Evolutionary conservation across 2,888 invertebrate genomes (phyloP).

Genomic region (Lycaena phlaeas): DNA sequence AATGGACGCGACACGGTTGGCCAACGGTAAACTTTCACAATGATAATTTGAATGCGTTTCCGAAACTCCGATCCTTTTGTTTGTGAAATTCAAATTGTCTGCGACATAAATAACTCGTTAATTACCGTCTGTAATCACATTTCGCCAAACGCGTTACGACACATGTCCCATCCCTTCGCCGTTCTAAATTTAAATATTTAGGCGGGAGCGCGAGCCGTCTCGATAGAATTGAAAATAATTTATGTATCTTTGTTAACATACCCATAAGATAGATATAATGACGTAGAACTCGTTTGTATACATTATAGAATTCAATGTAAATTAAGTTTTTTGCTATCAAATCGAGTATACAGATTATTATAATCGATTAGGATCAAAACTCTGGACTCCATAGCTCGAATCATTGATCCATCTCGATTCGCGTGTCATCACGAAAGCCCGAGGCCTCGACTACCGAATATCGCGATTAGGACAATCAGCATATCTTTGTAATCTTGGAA

Average conservation of each 20-base stretch:
- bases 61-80: conserved; percentile 31
- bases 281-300: not conserved
- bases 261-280: conserved; percentile 15
- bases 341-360: too few species aligned
- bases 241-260: conserved; percentile 43
- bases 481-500: not conserved
- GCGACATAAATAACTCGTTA: conserved; percentile 65
- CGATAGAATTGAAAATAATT: conserved; percentile 59
- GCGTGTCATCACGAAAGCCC: conserved; percentile 5
- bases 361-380: not conserved
- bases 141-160: conserved; percentile 71
- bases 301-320: too few species aligned
- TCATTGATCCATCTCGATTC: not conserved
- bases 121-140: conserved; percentile 70
- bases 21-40: conserved; percentile 69
- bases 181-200: conserved; percentile 69
- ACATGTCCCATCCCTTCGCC: conserved; percentile 71
- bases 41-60: conserved; percentile 58
- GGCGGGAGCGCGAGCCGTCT: conserved; percentile 55
- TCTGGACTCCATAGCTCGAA: not conserved
- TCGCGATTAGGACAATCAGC: conserved; percentile 3
- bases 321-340: too few species aligned
- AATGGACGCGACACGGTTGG: conserved; percentile 63
- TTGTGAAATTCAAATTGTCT: conserved; percentile 42
- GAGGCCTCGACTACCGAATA: conserved; percentile 3